Base-by-base conservation (phyloP, 1,140 invertebrate species). In the Listronotus oregonensis region DNA sequence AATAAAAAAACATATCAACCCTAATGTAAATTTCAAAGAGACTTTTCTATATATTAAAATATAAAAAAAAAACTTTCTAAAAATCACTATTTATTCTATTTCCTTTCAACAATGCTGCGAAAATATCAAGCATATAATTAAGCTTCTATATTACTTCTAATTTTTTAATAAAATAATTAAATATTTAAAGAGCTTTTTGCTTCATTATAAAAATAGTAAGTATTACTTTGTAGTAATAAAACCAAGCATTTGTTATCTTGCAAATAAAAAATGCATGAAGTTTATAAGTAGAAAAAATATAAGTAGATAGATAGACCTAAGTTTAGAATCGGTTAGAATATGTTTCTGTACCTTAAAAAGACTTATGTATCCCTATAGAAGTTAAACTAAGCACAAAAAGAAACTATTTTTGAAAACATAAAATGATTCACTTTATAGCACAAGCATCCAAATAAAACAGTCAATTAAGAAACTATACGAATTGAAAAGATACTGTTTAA, bases 211-310 rank as follows among this genome's bases (percentile, higher is more conserved):
- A 44, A 61, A 14, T 58, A 58, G 10, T 15, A 21, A 61, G 42
- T 61, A 32, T 18, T 58, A 65, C 37, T 18, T 58, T 51, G 18
- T 58, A 65, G 63, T 52, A 51, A 63, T 34, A 67, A 50, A 62
- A 65, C 32, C 44, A 67, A 68, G 72, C 74, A 76, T 73, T 76
- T 76, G 74, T 76, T 75, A 73, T 73, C 68, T 73, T 74, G 74
- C 74, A 75, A 75, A 67, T 69, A 67, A 70, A 69, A 64, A 68
- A 69, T 70, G 69, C 66, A 70, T 73, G 72, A 70, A 73, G 68
- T 70, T 69, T 70, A 70, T 59, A 64, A 58, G 47, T 55, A 61
- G 68, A 65, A 71, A 58, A 55, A 27, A 51, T 60, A 49, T 49
- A 62, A 10, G 12, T 43, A 56, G 15, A 32, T 57, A 51, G 47